Percentiles rank a stretch among this genome's conserved stretches.
Conservation (phyloP, 2,797 vertebrate genomes). For the Dendrocincla fuliginosa region DNA sequence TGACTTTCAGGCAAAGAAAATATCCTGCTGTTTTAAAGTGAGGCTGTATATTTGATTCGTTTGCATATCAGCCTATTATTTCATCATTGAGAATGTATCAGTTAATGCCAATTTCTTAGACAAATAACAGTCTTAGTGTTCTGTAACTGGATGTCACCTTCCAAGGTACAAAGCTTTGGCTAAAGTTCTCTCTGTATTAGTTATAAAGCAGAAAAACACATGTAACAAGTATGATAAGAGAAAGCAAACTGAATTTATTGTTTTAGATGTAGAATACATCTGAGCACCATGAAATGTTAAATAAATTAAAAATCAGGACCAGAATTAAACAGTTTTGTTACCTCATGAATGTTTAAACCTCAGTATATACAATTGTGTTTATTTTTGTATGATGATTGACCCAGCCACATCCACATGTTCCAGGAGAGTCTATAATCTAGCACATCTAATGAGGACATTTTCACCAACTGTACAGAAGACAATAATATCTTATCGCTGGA, state of each 20-base stretch:
- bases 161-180: neutral
- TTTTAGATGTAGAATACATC: neutral
- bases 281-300: neutral
- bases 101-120: neutral
- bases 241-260: neutral
- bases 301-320: neutral
- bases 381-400: neutral
- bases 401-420: neutral
- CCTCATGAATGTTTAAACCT: neutral
- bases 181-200: neutral
- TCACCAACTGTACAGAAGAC: neutral
- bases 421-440: neutral
- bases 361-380: neutral
- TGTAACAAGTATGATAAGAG: neutral
- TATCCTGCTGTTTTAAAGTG: neutral
- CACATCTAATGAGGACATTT: neutral
- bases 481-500: neutral
- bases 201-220: neutral
- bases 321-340: neutral
- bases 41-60: neutral
- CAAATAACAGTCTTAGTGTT: neutral
- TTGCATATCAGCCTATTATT: constrained; percentile 23
- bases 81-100: constrained; percentile 6
- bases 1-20: neutral
- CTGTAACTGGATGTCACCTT: neutral